Evolutionary conservation across 2,888 invertebrate species (phyloP), one percentile per base, ranked within the genome.

Genomic region (Serrognathus titanus): DNA sequence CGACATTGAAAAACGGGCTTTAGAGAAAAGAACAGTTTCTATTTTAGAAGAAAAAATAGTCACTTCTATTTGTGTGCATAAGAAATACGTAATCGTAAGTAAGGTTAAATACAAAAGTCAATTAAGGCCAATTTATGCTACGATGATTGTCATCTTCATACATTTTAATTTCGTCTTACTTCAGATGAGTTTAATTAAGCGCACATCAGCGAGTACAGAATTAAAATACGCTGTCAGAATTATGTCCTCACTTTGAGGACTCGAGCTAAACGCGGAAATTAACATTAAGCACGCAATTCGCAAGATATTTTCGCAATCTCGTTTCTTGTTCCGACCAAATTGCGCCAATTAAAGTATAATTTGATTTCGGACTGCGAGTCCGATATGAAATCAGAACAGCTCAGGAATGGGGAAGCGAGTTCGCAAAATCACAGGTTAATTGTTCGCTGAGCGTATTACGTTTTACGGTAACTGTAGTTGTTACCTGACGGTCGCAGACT

Each of bases 101-200:
- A 16, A 49, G 55, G 55, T 55, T 55, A 55, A 55, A 45, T 51
- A 45, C 36, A 2, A 16, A 55, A 51, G 55, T 51, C 55, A 55
- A 55, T 55, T 55, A 55, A 55, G 24, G 47, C 46, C 55, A 55
- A 55, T 55, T 51, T 55, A 55, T 48, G 48, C 48, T 53, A 53
- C 53, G 40, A 53, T 53, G 48, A 53, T 53, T 53, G 39, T 53
- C 41, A 41, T 48, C 53, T 48, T 53, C 36, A 48, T 48, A 53
- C 53, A 53, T 53, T 53, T 53, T 48, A 53, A 53, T 53, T 53
- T 7, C 40, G 12, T 31, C 24, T 31, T 31, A 5, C 6, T 31
- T 31, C 6, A 31, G 24, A 31, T 31, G 24, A 31, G 24, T 31
- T 31, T 31, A 31, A 31, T 31, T 31, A 31, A 31, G 24, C 24